Base-by-base conservation (phyloP, 2,113 vertebrate species). In the Nothoprocta pentlandii region DNA sequence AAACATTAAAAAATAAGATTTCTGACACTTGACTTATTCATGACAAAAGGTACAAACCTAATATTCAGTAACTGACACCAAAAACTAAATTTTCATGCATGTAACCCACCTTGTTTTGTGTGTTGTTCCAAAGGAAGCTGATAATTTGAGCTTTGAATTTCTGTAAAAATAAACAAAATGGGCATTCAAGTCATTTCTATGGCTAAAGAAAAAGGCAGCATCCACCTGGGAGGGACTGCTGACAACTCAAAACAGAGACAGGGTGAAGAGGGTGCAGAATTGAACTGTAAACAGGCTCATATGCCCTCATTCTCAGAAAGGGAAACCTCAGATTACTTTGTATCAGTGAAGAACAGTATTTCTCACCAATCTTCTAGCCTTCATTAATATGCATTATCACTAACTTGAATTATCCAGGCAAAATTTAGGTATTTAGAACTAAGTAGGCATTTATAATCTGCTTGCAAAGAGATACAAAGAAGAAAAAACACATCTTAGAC, bases 91-190 rank as follows among this genome's bases (percentile, higher is more conserved):
- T 32, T 90, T 76, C 32, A 67, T 7, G n/a, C 59, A 2, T 30
- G 64, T 49, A 46, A 93, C 79, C 28, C 94, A 99, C 99, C 98
- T 98, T 95, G 73, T 96, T 98, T 66, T 98, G 95, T 63, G 98
- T 97, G 25, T 99, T 98, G 68, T 62, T 98, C 99, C 99, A 99
- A 19, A 99, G 98, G 64, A 99, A 97, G 91, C 97, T 98, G 92
- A 99, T 95, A 73, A 98, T 98, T 95, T 99, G 98, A 76, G 97
- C 97, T 97, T 98, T 99, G 84, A 99, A 98, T 96, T 98, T 99
- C 99, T 99, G 96, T 6, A 87, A 70, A 92, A 91, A 21, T 9
- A 88, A 92, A 63, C 5, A 71, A 53, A 69, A 70, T 6, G 63
- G 0, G 4, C 15, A 62, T 58, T 91, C 20, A 64, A 9, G 16